Conservation (phyloP, 2,888 invertebrate genomes). For the Eupelmus urozonus region DNA sequence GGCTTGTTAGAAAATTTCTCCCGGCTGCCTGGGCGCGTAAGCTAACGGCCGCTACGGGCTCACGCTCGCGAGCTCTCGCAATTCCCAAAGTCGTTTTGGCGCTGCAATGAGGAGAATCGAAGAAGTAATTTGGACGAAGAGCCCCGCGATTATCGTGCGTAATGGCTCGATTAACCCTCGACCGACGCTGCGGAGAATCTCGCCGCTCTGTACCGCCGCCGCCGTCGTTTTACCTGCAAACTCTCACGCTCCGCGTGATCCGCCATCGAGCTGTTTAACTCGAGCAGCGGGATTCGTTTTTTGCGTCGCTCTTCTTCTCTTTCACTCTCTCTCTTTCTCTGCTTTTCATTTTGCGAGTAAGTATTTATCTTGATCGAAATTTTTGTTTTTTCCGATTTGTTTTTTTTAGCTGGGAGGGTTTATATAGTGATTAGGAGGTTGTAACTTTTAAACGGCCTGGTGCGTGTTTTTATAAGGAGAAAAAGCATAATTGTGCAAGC, state of each 20-base stretch:
- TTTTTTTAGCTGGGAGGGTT: not conserved
- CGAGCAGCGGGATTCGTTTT: not conserved
- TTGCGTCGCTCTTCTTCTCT: not conserved
- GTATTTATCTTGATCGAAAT: slow-evolving; percentile 37
- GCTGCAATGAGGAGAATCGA: slow-evolving; percentile 62
- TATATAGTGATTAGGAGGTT: no score
- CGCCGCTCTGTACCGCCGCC: not conserved
- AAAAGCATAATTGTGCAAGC: no score
- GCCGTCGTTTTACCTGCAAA: slow-evolving; percentile 51
- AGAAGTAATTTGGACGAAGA: slow-evolving; percentile 62
- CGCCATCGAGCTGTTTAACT: slow-evolving; percentile 25
- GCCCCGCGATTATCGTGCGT: slow-evolving; percentile 62
- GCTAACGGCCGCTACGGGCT: not conserved
- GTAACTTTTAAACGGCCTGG: no score
- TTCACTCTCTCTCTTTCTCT: not conserved
- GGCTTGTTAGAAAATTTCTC: slow-evolving; percentile 43
- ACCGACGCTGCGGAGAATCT: slow-evolving; percentile 44
- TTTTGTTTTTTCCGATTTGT: not conserved
- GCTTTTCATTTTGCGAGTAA: slow-evolving; percentile 3
- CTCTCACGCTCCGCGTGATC: slow-evolving; percentile 42
- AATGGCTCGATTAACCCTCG: slow-evolving; percentile 63
- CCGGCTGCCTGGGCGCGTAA: no score
- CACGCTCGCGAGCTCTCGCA: slow-evolving; percentile 17
- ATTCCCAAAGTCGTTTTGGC: slow-evolving; percentile 60
- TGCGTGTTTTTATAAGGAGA: no score